Base-by-base conservation (phyloP, 2,888 invertebrate species). In the Hylaea fasciaria region DNA sequence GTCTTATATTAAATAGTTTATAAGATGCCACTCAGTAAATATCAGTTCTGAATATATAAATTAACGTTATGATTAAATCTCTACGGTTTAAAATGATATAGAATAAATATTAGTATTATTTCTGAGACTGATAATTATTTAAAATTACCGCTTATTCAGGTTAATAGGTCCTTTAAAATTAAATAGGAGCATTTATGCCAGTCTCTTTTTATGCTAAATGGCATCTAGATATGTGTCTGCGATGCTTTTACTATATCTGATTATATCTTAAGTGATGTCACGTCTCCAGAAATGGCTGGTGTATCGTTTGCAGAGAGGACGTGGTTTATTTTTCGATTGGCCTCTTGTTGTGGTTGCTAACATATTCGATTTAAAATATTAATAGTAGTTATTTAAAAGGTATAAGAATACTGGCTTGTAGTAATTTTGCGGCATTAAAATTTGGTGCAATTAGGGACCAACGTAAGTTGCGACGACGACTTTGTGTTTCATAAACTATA, bases 261-360 rank as follows among this genome's bases (percentile, higher is more conserved):
- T n/a, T 83, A 82, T 83, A 80, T 85, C 83, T 80, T 81, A 81
- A 87, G 85, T 80, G 82, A 85, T 85, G 89, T 88, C 89, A 85
- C 80, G 81, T 85, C 79, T 76, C 74, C 86, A 86, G 79, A 87
- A 85, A 85, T 82, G 82, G 80, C 79, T 74, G 76, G 76, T 52
- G 43, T 41, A 52, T 49, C 50, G 47, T 48, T 57, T 40, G 49
- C 56, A 41, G 50, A 35, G 22, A 37, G 22, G 32, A 11, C 1
- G 32, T 12, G 5, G 1, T 47, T 16, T 47, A 47, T 52, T 14
- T 57, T 49, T 56, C 14, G 3, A 39, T 12, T 32, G 46, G 41
- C 4, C 14, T 13, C 9, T 35, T 35, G 37, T 45, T 53, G 45
- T 37, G 37, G 45, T 45, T 44, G 44, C 22, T 22, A 44, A 22